A percentile compares a stretch with the other conserved stretches of the same genome.
These are phyloP conservation scores for Platycercus adscitus DNA, from an alignment of 2,113 vertebrate species.

Conservation along the genomic window DNA sequence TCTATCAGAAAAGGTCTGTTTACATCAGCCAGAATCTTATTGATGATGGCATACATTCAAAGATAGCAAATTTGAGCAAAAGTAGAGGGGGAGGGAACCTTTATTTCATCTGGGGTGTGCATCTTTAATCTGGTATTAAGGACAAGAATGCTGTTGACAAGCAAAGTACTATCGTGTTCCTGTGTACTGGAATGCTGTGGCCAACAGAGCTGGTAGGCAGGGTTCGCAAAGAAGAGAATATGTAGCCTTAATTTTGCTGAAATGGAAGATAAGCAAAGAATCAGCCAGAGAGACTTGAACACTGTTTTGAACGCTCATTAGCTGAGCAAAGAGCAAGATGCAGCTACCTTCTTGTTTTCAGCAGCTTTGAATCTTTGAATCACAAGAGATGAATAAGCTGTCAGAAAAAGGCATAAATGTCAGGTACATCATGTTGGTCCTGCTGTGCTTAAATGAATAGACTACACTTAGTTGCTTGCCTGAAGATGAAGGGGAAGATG, in stretches of 20 bases:
- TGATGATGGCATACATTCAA: background rate
- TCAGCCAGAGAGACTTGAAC: background rate
- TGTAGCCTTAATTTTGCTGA: background rate
- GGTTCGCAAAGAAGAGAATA: background rate
- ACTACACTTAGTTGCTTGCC: background rate
- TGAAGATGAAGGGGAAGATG: background rate
- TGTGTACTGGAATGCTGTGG: background rate
- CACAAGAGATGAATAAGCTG: background rate
- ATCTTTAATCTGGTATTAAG: background rate
- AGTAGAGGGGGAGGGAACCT: background rate
- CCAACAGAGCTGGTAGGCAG: background rate
- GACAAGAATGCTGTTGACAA: background rate
- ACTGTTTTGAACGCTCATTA: background rate
- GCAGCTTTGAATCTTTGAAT: background rate
- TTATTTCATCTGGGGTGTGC: background rate
- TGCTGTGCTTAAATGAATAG: background rate
- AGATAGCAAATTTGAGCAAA: background rate
- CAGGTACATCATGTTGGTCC: background rate
- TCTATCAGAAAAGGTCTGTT: background rate
- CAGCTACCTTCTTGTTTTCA: background rate
- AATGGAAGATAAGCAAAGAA: background rate
- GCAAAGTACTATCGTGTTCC: rapidly evolving
- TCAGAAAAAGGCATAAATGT: background rate
- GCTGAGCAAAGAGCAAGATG: background rate
- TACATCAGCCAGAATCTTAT: background rate